Conservation (phyloP, 2,113 vertebrate species). For the Cardinalis cardinalis region DNA sequence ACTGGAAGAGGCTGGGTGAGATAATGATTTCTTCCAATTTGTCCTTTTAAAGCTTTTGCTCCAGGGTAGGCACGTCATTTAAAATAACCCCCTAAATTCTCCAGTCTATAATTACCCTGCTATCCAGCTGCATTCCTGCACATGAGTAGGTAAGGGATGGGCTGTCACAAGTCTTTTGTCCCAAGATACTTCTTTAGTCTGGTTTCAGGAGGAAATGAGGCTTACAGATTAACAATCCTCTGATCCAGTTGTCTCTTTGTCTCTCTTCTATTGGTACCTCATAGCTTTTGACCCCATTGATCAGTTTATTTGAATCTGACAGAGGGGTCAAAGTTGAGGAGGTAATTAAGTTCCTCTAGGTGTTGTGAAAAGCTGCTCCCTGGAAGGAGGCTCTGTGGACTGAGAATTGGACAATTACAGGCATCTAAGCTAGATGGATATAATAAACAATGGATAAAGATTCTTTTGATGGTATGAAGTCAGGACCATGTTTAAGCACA, state of each 20-base stretch:
- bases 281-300: background rate
- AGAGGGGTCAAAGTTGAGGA: background rate
- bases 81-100: background rate
- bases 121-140: background rate
- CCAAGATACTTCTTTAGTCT: background rate
- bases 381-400: background rate
- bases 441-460: background rate
- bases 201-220: background rate
- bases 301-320: background rate
- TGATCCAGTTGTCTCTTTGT: background rate
- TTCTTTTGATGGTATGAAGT: background rate
- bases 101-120: background rate
- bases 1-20: background rate
- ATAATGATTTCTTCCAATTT: slow-evolving; percentile 1
- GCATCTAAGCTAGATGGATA: background rate
- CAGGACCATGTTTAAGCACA: background rate
- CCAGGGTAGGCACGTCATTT: background rate
- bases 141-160: background rate
- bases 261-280: background rate
- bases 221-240: background rate
- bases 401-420: background rate
- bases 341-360: background rate
- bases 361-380: background rate
- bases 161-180: slow-evolving; percentile 11
- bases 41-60: slow-evolving; percentile 3